Base-by-base conservation (phyloP, 2,888 invertebrate genomes). In the Lacanobia oleracea region DNA sequence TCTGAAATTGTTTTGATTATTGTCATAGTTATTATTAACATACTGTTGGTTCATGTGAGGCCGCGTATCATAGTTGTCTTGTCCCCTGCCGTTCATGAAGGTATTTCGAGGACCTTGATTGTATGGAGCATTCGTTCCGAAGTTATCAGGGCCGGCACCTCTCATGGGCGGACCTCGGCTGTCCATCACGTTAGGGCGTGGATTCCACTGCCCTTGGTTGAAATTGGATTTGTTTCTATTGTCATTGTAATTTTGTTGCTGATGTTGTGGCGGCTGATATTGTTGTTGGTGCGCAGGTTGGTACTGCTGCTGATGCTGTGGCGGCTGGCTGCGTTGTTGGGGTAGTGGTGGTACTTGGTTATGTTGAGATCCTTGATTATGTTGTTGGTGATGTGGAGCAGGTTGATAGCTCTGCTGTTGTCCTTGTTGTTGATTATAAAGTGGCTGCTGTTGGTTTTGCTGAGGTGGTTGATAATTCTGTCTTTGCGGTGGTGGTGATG, bases 81-180 rank as follows among this genome's bases (percentile, higher is more conserved):
- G 88, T 4, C 77, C 84, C 51, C 86, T 87, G 37, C 87, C 88
- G 65, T 91, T 92, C 84, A 88, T 87, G 48, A 89, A 92, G 75
- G 89, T 92, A 33, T 88, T 87, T 75, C 91, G 85, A 18, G 86
- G 80, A 5, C 88, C 88, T 82, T 90, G 88, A 74, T 90, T 89
- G 72, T 84, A 78, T 18, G 77, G 76, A 65, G 83, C 40, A 68
- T 66, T 68, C 27, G 82, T 43, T 10, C 71, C 77, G 33, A 77
- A 82, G 48, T 83, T 81, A 65, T 81, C 77, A 12, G 73, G 61
- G 0, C 53, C 72, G 5, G 73, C 21, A 50, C 63, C 78, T 37
- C 77, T 84, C 2, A 70, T 37, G 1, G 16, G 53, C 6, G 72
- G 75, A 45, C 75, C 73, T 65, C 81, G 60, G 54, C 63, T 81